Evolutionary conservation across 2,113 vertebrate species (phyloP).

Genomic region (Campylorhamphus procurvoides): DNA sequence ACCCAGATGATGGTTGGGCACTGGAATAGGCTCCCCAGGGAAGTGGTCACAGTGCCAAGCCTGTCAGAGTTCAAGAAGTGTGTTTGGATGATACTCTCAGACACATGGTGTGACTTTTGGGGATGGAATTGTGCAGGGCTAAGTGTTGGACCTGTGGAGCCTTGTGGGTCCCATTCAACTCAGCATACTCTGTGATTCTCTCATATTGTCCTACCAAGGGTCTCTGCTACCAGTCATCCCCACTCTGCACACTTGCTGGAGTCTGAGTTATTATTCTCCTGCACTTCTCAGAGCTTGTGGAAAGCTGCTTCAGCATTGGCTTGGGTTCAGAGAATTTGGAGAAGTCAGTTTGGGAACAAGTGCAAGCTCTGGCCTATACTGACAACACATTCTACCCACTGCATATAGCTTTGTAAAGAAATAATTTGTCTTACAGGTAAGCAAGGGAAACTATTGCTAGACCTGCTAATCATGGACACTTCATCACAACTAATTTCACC

Average conservation of each 20-base stretch:
- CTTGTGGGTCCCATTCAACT: background rate
- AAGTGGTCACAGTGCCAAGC: background rate
- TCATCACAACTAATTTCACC: background rate
- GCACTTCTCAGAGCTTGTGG: background rate
- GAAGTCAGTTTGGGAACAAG: background rate
- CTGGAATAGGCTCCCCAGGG: background rate
- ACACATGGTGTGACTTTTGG: background rate
- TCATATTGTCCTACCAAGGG: background rate
- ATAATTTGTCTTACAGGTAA: accelerated
- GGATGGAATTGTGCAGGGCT: background rate
- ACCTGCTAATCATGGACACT: background rate
- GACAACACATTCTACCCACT: background rate
- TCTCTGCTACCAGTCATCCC: background rate
- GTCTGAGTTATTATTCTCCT: background rate
- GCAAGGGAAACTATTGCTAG: background rate
- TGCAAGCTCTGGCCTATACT: background rate
- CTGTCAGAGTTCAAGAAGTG: background rate
- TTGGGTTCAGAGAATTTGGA: background rate
- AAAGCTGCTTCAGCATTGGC: background rate
- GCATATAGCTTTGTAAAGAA: background rate
- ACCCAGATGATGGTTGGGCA: background rate
- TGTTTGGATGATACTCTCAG: background rate
- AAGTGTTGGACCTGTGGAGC: background rate
- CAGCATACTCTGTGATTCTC: background rate
- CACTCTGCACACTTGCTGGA: background rate